Conservation (phyloP, 2,113 vertebrate genomes). For the Arenaria interpres region DNA sequence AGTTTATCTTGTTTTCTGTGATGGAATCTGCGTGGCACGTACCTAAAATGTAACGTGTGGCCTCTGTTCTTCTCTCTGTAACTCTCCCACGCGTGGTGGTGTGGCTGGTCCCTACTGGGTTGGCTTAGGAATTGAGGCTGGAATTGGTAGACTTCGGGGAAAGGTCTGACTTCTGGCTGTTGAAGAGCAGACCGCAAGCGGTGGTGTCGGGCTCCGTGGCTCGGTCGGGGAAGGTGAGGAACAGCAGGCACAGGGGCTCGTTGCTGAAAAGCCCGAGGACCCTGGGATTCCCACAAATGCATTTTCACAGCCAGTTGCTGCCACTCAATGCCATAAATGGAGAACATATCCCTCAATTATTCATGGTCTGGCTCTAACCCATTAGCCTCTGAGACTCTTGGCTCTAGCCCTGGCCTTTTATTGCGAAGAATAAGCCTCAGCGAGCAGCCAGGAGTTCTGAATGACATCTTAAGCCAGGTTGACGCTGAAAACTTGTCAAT, state of each 20-base stretch:
- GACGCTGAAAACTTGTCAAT: neutral
- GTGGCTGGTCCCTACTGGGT: neutral
- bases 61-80: neutral
- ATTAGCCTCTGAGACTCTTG: neutral
- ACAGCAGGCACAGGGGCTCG: neutral
- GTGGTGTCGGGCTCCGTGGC: neutral
- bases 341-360: conserved; percentile 28
- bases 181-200: neutral
- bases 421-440: neutral
- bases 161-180: neutral
- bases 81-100: neutral
- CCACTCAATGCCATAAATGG: conserved; percentile 1
- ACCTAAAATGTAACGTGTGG: neutral
- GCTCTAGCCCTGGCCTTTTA: neutral
- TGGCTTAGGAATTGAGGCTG: neutral
- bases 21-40: neutral
- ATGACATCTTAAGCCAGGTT: neutral
- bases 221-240: neutral
- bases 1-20: neutral
- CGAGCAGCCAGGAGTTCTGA: neutral
- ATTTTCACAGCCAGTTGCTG: neutral
- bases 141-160: neutral
- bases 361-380: conserved; percentile 1
- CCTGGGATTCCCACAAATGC: neutral
- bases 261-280: neutral